Conservation (phyloP, 2,888 invertebrate species). For the Harmothoe impar region DNA sequence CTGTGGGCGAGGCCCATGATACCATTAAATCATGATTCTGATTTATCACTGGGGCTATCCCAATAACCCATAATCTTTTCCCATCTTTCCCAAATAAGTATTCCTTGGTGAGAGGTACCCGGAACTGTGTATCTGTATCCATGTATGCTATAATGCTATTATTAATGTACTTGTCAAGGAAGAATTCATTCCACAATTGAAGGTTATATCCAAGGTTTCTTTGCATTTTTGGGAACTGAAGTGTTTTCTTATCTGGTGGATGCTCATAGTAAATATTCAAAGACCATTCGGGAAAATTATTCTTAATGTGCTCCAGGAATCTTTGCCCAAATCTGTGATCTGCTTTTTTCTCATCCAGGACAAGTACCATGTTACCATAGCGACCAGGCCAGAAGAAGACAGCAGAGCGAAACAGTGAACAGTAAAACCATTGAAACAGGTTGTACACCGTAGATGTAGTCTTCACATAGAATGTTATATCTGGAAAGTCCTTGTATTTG, state of each 20-base stretch:
- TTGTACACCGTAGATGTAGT: neutral
- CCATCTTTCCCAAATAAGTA: neutral
- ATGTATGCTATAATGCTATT: no score
- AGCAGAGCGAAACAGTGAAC: neutral
- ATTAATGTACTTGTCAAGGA: neutral
- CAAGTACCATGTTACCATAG: neutral
- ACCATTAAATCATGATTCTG: neutral
- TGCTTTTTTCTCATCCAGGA: no score
- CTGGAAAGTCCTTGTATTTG: neutral
- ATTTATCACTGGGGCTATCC: neutral
- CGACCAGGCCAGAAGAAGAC: neutral
- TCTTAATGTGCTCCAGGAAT: neutral
- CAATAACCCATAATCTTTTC: neutral
- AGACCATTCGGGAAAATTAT: neutral
- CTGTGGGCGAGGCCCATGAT: neutral
- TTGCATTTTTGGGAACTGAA: neutral
- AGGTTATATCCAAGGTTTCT: neutral
- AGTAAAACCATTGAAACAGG: neutral
- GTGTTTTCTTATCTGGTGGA: neutral
- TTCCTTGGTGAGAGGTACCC: neutral
- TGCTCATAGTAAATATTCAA: neutral
- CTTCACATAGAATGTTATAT: neutral
- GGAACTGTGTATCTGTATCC: no score
- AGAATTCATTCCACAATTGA: neutral
- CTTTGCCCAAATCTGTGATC: neutral